phyloP scores from a whole-genome alignment of 2,797 vertebrate genomes.

The Myotis pilosus region DNA sequence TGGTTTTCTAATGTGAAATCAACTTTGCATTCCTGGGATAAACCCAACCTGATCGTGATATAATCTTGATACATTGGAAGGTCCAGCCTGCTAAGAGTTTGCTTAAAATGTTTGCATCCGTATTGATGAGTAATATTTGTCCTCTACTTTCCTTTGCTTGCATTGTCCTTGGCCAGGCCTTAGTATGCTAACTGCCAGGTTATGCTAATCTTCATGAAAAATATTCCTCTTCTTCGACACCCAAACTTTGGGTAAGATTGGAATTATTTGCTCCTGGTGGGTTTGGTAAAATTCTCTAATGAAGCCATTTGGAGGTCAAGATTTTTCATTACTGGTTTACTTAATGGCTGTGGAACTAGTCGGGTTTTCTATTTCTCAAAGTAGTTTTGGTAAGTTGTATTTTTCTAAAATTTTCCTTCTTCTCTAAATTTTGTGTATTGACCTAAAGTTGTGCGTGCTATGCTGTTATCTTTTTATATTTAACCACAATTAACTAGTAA shows the following conservation, averaged over 20 bases:
- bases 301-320: neutral
- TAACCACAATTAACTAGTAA: neutral
- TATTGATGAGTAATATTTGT: neutral
- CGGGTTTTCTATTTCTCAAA: neutral
- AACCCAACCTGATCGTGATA: neutral
- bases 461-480: neutral
- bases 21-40: neutral
- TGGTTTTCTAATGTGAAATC: slow-evolving; percentile 36
- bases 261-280: neutral
- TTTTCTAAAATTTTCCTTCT: neutral
- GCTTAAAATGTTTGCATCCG: neutral
- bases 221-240: neutral
- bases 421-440: neutral
- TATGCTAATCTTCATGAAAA: neutral
- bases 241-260: neutral
- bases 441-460: neutral
- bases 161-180: neutral
- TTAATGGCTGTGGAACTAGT: neutral
- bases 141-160: neutral
- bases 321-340: slow-evolving; percentile 23
- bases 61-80: neutral
- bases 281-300: neutral
- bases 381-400: neutral
- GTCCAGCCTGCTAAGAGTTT: slow-evolving; percentile 25
- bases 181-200: neutral